Evolutionary conservation across 2,113 vertebrate genomes (phyloP).

Genomic region (Oreochromis tanganicae): DNA sequence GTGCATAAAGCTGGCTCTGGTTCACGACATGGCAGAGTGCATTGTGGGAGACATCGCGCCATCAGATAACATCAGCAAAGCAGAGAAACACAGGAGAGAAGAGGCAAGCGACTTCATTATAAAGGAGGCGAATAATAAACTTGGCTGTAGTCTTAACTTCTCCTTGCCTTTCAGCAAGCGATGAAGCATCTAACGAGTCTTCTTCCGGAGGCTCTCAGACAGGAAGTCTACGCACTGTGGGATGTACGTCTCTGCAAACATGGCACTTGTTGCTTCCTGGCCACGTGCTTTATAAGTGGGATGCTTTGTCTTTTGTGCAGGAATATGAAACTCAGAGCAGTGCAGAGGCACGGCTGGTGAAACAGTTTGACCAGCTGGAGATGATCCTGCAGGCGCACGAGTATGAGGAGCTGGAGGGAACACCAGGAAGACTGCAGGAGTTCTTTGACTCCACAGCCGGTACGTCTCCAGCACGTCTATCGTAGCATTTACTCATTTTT

Average conservation of each 20-base stretch:
- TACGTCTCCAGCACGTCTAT: not conserved
- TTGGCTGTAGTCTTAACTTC: not conserved
- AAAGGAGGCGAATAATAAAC: not conserved
- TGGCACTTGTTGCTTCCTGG: not conserved
- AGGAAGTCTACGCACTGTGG: conserved; percentile 90
- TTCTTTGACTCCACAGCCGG: conserved; percentile 91
- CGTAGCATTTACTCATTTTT: not conserved
- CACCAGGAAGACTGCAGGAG: conserved; percentile 87
- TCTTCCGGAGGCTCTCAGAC: conserved; percentile 76
- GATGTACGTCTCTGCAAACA: conserved; percentile 62
- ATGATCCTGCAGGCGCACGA: conserved; percentile 97
- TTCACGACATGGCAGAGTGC: conserved; percentile 97
- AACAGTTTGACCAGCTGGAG: conserved; percentile 93
- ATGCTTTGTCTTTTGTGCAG: conserved; percentile 36
- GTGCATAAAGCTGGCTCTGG: conserved; percentile 88
- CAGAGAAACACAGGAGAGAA: conserved; percentile 90
- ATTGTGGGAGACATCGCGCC: conserved; percentile 98
- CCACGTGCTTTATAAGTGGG: rapidly evolving
- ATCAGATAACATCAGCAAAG: conserved; percentile 91
- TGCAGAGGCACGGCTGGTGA: conserved; percentile 86
- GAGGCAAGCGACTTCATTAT: conserved; percentile 70
- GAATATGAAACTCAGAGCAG: conserved; percentile 89
- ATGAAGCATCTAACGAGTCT: conserved; percentile 83
- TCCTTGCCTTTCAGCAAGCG: conserved; percentile 75
- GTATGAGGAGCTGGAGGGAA: conserved; percentile 86